These are phyloP conservation scores for Rhyacophila evoluta DNA, from an alignment of 2,888 invertebrate genomes.

Conservation along the genomic window DNA sequence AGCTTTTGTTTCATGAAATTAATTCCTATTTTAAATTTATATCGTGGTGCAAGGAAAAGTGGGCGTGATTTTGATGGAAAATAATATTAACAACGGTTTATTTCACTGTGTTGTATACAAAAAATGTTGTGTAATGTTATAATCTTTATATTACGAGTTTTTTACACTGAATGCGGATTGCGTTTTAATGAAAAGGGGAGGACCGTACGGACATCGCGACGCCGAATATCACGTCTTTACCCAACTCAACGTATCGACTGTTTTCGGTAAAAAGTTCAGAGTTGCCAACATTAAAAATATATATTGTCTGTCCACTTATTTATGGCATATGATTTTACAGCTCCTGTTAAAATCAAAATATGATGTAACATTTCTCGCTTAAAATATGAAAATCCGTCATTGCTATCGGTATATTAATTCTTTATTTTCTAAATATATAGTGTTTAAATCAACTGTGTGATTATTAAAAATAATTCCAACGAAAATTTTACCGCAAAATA, in stretches of 20 bases:
- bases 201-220: neutral
- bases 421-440: too few species aligned
- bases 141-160: neutral
- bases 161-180: neutral
- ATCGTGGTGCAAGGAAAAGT: neutral
- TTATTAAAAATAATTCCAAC: too few species aligned
- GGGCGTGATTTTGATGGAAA: neutral
- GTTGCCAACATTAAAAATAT: neutral
- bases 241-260: slow-evolving; percentile 12
- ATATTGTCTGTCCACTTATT: neutral
- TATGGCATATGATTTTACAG: too few species aligned
- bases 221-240: neutral
- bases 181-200: slow-evolving; percentile 13
- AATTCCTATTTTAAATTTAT: neutral
- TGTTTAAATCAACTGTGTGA: too few species aligned
- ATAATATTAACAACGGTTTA: neutral
- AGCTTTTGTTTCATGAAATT: neutral
- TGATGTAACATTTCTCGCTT: too few species aligned
- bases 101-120: neutral
- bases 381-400: too few species aligned
- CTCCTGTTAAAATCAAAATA: too few species aligned
- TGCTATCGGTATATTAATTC: too few species aligned
- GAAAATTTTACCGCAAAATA: too few species aligned
- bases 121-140: neutral
- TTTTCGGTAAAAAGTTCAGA: neutral